Percentiles rank a stretch among this genome's conserved stretches.
These are phyloP conservation scores for Eucriotettix oculatus DNA, from an alignment of 2,888 invertebrate genomes.

Conservation along the genomic window DNA sequence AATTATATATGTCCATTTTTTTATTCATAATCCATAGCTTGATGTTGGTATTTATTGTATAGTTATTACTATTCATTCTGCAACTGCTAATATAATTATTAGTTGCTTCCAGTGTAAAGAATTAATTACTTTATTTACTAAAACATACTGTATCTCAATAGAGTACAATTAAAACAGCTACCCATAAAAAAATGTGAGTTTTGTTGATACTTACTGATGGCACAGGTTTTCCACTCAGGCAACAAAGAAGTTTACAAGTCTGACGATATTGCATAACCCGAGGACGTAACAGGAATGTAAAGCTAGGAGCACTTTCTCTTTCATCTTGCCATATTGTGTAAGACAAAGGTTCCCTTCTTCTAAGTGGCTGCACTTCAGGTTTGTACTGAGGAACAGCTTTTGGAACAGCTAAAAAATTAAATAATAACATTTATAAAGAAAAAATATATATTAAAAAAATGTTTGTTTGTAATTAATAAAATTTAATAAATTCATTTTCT, in stretches of 20 bases:
- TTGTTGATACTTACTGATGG: slow-evolving; percentile 50
- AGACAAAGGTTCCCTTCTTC: slow-evolving; percentile 64
- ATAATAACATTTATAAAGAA: not conserved
- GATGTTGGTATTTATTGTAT: not conserved
- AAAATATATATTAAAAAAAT: too few relatives aligned
- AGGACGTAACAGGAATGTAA: slow-evolving; percentile 96
- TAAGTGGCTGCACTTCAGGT: slow-evolving; percentile 50
- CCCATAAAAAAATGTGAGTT: not conserved
- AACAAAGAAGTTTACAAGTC: slow-evolving; percentile 94
- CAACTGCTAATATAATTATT: not conserved
- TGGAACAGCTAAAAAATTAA: slow-evolving; percentile 48
- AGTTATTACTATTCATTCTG: not conserved
- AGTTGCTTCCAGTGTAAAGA: not conserved
- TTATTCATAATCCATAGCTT: not conserved
- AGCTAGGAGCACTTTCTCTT: slow-evolving; percentile 83
- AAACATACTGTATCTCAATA: not conserved
- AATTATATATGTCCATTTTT: too few relatives aligned
- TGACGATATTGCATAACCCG: slow-evolving; percentile 93
- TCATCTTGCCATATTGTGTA: slow-evolving; percentile 87
- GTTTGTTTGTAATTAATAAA: too few relatives aligned
- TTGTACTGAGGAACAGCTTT: slow-evolving; percentile 50
- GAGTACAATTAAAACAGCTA: not conserved
- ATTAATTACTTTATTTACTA: not conserved
- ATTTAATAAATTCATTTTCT: too few relatives aligned
- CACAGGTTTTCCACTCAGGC: slow-evolving; percentile 85